phyloP scores from a whole-genome alignment of 1,140 invertebrate species.

The Dolichoris vasculosae region DNA sequence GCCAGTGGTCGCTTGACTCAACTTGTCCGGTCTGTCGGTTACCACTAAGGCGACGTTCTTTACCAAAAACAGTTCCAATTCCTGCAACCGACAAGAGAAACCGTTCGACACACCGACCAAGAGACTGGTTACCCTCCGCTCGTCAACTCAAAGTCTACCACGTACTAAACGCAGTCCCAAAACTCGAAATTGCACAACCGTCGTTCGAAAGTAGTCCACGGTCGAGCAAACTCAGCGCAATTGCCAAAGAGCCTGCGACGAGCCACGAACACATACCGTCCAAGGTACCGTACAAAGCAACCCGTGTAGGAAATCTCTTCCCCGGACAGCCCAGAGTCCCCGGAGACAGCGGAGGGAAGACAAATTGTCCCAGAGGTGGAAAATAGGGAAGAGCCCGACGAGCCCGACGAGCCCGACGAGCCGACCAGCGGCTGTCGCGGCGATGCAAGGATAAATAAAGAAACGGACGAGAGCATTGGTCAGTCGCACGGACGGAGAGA shows the following conservation, averaged over 20 bases:
- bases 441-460: conserved; percentile 7
- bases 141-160: background rate
- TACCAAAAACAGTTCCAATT: conserved; percentile 77
- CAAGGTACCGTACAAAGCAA: too few relatives aligned
- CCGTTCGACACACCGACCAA: too few relatives aligned
- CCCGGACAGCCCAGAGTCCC: too few relatives aligned
- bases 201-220: conserved; percentile 2
- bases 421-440: background rate
- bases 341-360: background rate
- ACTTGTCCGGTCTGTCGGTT: conserved; percentile 74
- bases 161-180: background rate
- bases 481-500: background rate
- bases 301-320: too few relatives aligned
- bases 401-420: background rate
- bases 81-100: conserved; percentile 64
- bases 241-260: background rate
- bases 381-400: background rate
- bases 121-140: too few relatives aligned
- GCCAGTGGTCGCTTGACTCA: conserved; percentile 54
- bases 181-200: background rate
- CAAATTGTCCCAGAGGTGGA: background rate
- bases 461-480: conserved; percentile 30
- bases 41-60: conserved; percentile 77
- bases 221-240: conserved; percentile 23
- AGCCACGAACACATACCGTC: too few relatives aligned